phyloP scores from a whole-genome alignment of 1,140 invertebrate species.

The Laupala kohalensis region DNA sequence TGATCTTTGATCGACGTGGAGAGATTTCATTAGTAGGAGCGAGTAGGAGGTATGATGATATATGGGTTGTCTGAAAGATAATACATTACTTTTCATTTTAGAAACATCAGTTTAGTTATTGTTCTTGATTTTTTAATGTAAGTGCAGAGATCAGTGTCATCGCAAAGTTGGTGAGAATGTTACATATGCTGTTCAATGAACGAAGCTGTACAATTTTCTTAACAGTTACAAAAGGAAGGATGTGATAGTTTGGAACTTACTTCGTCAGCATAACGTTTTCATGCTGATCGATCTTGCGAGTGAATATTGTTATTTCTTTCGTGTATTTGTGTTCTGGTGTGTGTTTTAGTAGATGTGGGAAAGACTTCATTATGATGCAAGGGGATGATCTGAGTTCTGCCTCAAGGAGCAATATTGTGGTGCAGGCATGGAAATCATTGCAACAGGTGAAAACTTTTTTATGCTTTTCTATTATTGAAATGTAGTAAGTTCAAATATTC shows the following conservation, averaged over 20 bases:
- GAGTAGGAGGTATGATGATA: not conserved
- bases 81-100: not conserved
- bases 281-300: not conserved
- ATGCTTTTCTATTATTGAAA: no score
- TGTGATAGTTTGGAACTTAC: not conserved
- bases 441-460: slow-evolving; percentile 7
- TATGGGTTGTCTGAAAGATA: not conserved
- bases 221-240: not conserved
- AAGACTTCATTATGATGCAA: slow-evolving; percentile 9
- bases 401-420: slow-evolving; percentile 8
- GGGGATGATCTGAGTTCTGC: slow-evolving; percentile 6
- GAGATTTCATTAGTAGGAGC: not conserved
- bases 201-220: not conserved
- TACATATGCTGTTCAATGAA: not conserved
- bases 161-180: no score
- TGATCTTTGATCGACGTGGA: slow-evolving; percentile 3
- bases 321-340: not conserved
- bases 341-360: slow-evolving; percentile 5
- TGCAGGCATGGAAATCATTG: slow-evolving; percentile 11
- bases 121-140: not conserved
- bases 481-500: no score
- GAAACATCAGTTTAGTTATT: not conserved
- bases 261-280: not conserved
- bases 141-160: not conserved
- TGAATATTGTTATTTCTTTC: not conserved